Evolutionary conservation across 1,140 invertebrate species (phyloP), one percentile per base, ranked within the genome.

Genomic region (Drosophila pachea): DNA sequence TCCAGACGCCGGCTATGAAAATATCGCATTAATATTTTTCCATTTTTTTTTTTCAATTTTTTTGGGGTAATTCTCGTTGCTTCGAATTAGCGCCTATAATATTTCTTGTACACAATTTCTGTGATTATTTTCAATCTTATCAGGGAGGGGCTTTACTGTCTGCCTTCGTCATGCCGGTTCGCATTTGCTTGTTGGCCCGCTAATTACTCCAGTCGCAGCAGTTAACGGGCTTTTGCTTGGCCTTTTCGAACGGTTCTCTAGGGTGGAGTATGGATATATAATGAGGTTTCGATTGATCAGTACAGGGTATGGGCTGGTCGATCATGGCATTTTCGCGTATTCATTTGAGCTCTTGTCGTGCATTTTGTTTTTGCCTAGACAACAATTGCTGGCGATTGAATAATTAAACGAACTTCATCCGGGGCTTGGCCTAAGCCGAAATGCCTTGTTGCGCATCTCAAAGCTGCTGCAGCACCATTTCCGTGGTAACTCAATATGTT

Each of bases 121-220:
- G 43, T 55, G 61, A 78, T 78, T 74, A 72, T 67, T 56, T 67
- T 49, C 63, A 82, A 72, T 82, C 78, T 82, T 82, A 82, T 82
- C 78, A 68, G 63, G 42, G 33, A 22, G 42, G 55, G 54, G 63
- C 61, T 73, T 60, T 63, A 43, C 49, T 49, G 35, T n/a, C n/a
- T 45, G 59, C 3, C n/a, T 45, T 52, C 61, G 35, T 62, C 58
- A 74, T 74, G 48, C 71, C 68, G 68, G 66, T 8, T 11, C 31
- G 36, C 12, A 66, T 78, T 74, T 64, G 58, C 22, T 48, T 52
- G 45, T 36, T 22, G 54, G 22, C 52, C 31, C 38, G 53, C 40
- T 72, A 61, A 64, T 48, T 78, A 42, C 2, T n/a, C 32, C 14
- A 61, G 42, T 55, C 45, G 58, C 54, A 59, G 33, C 36, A 40